A percentile compares a stretch with the other conserved stretches of the same genome.
Conservation (phyloP, 2,888 invertebrate genomes). For the Ochlodes sylvanus region DNA sequence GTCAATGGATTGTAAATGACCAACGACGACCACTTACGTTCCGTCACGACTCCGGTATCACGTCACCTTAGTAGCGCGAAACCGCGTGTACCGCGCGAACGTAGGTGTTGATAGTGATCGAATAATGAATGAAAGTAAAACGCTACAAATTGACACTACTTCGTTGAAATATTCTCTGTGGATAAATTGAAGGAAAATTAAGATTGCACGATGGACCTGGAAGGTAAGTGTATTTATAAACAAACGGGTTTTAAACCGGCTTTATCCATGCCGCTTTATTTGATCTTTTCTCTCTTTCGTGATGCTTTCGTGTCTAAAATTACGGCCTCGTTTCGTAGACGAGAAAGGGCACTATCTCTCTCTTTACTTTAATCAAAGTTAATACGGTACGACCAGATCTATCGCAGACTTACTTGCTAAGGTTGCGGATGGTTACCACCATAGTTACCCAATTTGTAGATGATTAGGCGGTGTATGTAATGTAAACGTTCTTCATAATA, state of each 20-base stretch:
- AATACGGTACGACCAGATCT: too few relatives aligned
- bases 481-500: neutral
- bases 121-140: conserved; percentile 28
- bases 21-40: conserved; percentile 5
- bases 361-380: too few relatives aligned
- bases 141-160: neutral
- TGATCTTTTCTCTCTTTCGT: conserved; percentile 9
- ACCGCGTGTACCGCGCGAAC: conserved; percentile 27
- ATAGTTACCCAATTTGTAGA: too few relatives aligned
- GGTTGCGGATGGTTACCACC: too few relatives aligned
- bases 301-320: too few relatives aligned
- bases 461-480: neutral
- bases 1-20: conserved; percentile 14
- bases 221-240: conserved; percentile 16
- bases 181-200: conserved; percentile 1
- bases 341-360: too few relatives aligned
- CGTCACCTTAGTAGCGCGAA: conserved; percentile 29
- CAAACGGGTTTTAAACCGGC: neutral
- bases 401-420: too few relatives aligned
- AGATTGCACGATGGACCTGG: conserved; percentile 20
- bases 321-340: neutral
- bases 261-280: neutral
- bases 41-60: neutral
- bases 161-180: neutral
- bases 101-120: conserved; percentile 13